Conservation (phyloP, 2,888 invertebrate genomes). For the Chesias legatella region DNA sequence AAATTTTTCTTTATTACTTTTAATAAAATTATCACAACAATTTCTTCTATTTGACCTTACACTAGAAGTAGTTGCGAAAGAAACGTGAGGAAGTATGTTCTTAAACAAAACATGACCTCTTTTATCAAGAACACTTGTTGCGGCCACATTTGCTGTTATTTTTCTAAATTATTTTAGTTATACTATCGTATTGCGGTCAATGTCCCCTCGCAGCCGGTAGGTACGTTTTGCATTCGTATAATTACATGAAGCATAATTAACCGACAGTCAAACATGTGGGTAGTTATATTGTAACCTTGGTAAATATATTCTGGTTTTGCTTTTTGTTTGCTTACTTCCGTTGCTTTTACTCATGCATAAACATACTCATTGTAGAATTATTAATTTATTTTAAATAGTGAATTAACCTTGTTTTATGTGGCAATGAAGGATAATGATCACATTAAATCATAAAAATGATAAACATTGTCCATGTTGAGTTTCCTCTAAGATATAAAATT, state of each 20-base stretch:
- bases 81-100: no score
- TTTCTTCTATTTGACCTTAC: no score
- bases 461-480: no score
- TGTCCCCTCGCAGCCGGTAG: conserved; percentile 11
- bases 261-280: conserved; percentile 2
- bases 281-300: conserved; percentile 9
- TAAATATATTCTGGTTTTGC: neutral
- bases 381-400: no score
- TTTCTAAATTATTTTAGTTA: conserved; percentile 21
- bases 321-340: conserved; percentile 1
- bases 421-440: no score
- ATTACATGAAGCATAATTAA: conserved; percentile 6
- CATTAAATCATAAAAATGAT: no score
- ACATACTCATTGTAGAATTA: neutral
- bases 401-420: no score
- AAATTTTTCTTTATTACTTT: no score
- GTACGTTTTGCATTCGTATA: conserved; percentile 4
- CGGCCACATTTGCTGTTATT: conserved; percentile 24
- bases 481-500: no score
- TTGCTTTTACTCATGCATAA: neutral
- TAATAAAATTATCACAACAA: no score
- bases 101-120: conserved; percentile 4
- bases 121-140: conserved; percentile 29
- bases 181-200: conserved; percentile 27
- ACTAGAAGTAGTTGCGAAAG: no score